These are phyloP conservation scores for Drosophila imparisetae DNA, from an alignment of 2,888 invertebrate species.

Conservation along the genomic window DNA sequence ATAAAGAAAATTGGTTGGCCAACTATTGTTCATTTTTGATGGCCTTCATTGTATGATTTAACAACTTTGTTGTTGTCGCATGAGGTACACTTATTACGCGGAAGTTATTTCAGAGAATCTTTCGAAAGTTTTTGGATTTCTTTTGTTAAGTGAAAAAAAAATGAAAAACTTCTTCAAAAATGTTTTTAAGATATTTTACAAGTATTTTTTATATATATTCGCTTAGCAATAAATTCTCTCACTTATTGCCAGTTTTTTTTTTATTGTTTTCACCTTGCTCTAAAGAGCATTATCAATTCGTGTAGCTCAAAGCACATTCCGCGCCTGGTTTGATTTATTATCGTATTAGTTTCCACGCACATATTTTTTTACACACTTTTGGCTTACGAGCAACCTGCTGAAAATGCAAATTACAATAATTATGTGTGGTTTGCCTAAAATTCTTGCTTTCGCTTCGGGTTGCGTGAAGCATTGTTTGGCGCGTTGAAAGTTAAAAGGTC, in stretches of 20 bases:
- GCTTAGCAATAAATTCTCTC: too few species aligned
- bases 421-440: conserved; percentile 53
- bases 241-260: not conserved
- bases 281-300: conserved; percentile 17
- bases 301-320: rapidly evolving
- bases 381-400: conserved; percentile 37
- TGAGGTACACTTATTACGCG: not conserved
- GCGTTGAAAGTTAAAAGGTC: conserved; percentile 35
- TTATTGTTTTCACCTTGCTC: not conserved
- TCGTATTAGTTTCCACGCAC: conserved; percentile 63
- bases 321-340: conserved; percentile 66
- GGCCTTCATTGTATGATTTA: not conserved
- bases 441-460: conserved; percentile 5
- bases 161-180: not conserved
- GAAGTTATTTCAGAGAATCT: not conserved
- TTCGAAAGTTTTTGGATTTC: not conserved
- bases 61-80: not conserved
- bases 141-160: not conserved
- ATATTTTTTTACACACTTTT: conserved; percentile 31
- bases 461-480: conserved; percentile 23
- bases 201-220: too few species aligned
- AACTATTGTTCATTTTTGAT: not conserved
- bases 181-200: too few species aligned
- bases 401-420: conserved; percentile 75
- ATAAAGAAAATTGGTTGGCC: not conserved